A percentile compares a stretch with the other conserved stretches of the same genome.
Conservation (phyloP, 2,888 invertebrate genomes). For the Agrypnus murinus region DNA sequence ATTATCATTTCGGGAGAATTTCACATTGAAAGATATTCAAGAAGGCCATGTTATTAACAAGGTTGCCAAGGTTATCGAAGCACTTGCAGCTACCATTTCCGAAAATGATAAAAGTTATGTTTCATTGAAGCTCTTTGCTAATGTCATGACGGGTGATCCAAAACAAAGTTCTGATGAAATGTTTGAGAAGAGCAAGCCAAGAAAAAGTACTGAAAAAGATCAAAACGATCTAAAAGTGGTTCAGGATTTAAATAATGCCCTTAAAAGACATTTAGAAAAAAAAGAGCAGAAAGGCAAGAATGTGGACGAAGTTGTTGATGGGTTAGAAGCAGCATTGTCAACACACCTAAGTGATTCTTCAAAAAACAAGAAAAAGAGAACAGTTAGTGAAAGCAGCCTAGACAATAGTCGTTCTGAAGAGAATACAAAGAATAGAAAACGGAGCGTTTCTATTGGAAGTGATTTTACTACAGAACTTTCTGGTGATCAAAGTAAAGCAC, state of each 20-base stretch:
- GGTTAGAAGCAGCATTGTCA: background rate
- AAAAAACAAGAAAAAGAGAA: conserved; percentile 1
- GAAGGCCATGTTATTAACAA: background rate
- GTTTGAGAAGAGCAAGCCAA: background rate
- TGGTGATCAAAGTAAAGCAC: too few relatives aligned
- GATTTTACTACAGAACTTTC: too few relatives aligned
- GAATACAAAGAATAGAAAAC: background rate
- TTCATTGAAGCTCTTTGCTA: background rate
- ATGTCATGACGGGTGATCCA: background rate
- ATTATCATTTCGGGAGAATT: background rate
- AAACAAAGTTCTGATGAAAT: background rate
- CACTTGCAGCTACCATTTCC: background rate
- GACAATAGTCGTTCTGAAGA: background rate
- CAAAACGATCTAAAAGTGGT: background rate
- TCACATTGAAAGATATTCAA: background rate
- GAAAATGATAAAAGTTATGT: background rate
- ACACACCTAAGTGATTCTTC: background rate
- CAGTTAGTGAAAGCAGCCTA: background rate
- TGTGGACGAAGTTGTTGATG: background rate
- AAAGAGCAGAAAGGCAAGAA: background rate
- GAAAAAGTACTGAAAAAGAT: background rate
- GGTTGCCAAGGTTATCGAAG: background rate
- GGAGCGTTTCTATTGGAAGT: too few relatives aligned
- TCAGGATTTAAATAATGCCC: background rate
- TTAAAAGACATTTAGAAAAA: background rate